Percentiles rank a stretch among this genome's conserved stretches.
These are phyloP conservation scores for Brenthis hecate DNA, from an alignment of 2,888 invertebrate species.

Conservation along the genomic window DNA sequence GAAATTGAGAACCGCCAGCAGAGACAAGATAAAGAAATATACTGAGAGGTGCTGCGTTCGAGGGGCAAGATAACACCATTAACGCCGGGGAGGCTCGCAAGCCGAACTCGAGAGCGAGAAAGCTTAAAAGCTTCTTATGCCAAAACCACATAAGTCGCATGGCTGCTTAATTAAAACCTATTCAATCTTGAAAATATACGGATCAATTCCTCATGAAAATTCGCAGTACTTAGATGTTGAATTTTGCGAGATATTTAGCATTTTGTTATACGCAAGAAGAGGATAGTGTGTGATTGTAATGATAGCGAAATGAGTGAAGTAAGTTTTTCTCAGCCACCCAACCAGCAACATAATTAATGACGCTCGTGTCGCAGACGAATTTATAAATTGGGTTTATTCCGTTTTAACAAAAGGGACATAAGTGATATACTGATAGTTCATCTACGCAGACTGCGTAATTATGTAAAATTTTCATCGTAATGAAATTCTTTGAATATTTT, in stretches of 20 bases:
- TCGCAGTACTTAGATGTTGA: constrained; percentile 36
- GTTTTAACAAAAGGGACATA: constrained; percentile 73
- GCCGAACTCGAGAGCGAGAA: constrained; percentile 74
- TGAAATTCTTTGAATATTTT: too few species aligned
- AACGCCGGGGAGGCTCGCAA: constrained; percentile 74
- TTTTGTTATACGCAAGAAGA: constrained; percentile 57
- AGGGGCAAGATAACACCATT: constrained; percentile 80
- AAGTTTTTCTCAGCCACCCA: constrained; percentile 82
- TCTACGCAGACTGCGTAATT: constrained; percentile 59
- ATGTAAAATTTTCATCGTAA: constrained; percentile 33
- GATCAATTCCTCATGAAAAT: constrained; percentile 23
- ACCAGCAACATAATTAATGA: constrained; percentile 83
- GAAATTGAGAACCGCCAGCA: constrained; percentile 71
- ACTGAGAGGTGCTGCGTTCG: constrained; percentile 81
- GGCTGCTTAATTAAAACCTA: constrained; percentile 29
- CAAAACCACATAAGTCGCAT: constrained; percentile 28
- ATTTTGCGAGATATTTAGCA: constrained; percentile 39
- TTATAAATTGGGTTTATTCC: constrained; percentile 80
- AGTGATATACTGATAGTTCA: constrained; percentile 65
- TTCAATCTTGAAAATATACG: constrained; percentile 27
- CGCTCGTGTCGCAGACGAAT: constrained; percentile 79
- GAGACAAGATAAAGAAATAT: constrained; percentile 82
- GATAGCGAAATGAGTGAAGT: constrained; percentile 81
- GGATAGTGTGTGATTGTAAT: constrained; percentile 70
- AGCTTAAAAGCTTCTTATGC: constrained; percentile 42